phyloP scores from a whole-genome alignment of 2,888 invertebrate genomes.

The Andrena haemorrhoa region DNA sequence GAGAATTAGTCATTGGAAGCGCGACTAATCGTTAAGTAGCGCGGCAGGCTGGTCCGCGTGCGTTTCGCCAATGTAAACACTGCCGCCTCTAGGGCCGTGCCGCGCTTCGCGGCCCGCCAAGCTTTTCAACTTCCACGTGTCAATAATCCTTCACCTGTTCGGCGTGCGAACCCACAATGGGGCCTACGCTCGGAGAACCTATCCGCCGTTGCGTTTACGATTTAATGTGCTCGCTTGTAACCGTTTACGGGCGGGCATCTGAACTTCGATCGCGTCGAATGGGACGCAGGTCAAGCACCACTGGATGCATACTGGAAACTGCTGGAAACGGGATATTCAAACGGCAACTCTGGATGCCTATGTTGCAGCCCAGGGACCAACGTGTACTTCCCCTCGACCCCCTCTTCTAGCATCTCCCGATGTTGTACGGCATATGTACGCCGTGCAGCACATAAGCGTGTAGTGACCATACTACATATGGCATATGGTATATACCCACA shows the following conservation, averaged over 20 bases:
- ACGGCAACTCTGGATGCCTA: slow-evolving; percentile 27
- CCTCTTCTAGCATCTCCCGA: slow-evolving; percentile 29
- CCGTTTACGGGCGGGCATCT: background rate
- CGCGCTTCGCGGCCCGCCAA: slow-evolving; percentile 4
- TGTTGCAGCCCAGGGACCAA: slow-evolving; percentile 20
- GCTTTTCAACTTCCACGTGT: slow-evolving; percentile 19
- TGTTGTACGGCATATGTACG: slow-evolving; percentile 28
- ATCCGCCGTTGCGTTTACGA: background rate
- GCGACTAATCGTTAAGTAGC: slow-evolving; percentile 50
- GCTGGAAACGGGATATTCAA: slow-evolving; percentile 51
- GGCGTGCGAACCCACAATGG: slow-evolving; percentile 14
- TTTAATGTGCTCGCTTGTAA: slow-evolving; percentile 14
- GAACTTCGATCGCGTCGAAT: background rate
- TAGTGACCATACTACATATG: slow-evolving; percentile 56
- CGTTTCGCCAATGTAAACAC: slow-evolving; percentile 47
- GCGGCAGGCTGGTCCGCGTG: slow-evolving; percentile 23
- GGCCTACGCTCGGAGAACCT: background rate
- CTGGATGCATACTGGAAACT: slow-evolving; percentile 51
- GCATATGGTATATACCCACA: slow-evolving; percentile 54
- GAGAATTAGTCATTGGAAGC: slow-evolving; percentile 63
- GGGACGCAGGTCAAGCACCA: slow-evolving; percentile 27
- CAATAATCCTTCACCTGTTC: slow-evolving; percentile 46
- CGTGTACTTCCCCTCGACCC: slow-evolving; percentile 22
- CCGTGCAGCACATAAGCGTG: slow-evolving; percentile 5
- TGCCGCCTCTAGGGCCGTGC: background rate